phyloP scores from a whole-genome alignment of 1,140 invertebrate species.

The Calephelis virginiensis region DNA sequence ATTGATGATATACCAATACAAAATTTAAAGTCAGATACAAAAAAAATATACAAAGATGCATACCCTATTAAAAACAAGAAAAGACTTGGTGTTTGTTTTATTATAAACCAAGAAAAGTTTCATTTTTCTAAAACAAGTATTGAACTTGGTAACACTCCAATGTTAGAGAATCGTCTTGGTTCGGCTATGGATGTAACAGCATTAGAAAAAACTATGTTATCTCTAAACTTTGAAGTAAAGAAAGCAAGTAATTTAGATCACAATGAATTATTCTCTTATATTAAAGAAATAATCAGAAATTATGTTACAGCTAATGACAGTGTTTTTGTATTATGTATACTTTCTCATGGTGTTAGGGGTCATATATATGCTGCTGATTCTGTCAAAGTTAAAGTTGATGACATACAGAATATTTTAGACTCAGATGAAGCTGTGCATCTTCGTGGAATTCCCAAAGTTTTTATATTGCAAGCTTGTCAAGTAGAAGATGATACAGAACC shows the following conservation, averaged over 20 bases:
- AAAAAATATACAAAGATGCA: constrained; percentile 34
- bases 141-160: constrained; percentile 26
- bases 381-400: constrained; percentile 60
- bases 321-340: constrained; percentile 65
- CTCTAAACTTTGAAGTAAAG: constrained; percentile 56
- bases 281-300: constrained; percentile 48
- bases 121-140: constrained; percentile 59
- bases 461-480: constrained; percentile 71
- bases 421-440: constrained; percentile 49
- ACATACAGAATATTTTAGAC: constrained; percentile 59
- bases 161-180: constrained; percentile 42
- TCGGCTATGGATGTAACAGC: constrained; percentile 50
- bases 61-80: constrained; percentile 56
- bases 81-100: constrained; percentile 58
- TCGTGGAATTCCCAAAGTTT: constrained; percentile 56
- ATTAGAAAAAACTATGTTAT: constrained; percentile 54
- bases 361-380: constrained; percentile 68
- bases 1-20: constrained; percentile 37
- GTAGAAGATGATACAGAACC: constrained; percentile 39
- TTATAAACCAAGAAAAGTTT: constrained; percentile 70
- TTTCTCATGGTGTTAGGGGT: constrained; percentile 65
- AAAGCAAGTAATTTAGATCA: constrained; percentile 48
- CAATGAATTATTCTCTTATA: constrained; percentile 47
- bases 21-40: constrained; percentile 57
- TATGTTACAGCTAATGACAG: constrained; percentile 51